Evolutionary conservation across 2,888 invertebrate species (phyloP).

Genomic region (Papilio gigon): DNA sequence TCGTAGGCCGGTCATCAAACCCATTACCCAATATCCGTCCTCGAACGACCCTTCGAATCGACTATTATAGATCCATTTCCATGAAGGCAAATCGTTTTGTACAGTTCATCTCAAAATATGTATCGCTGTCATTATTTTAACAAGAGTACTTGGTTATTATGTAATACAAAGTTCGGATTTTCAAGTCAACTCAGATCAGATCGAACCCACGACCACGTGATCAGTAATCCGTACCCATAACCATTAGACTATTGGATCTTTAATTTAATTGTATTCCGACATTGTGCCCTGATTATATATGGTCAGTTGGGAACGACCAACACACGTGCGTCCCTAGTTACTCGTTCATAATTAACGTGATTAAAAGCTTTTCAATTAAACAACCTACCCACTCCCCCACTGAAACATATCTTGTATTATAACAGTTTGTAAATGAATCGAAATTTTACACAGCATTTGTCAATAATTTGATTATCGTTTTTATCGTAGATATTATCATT

Average conservation of each 20-base stretch:
- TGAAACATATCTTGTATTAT: too few relatives aligned
- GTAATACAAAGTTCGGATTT: too few relatives aligned
- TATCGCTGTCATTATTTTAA: too few relatives aligned
- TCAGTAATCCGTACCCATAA: too few relatives aligned
- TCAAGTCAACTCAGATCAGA: too few relatives aligned
- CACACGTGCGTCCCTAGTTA: slow-evolving; percentile 10
- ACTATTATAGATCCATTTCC: slow-evolving; percentile 69
- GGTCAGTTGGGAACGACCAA: slow-evolving; percentile 24
- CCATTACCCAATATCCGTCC: slow-evolving; percentile 61
- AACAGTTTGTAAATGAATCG: too few relatives aligned
- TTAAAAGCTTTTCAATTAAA: slow-evolving; percentile 27
- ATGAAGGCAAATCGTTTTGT: slow-evolving; percentile 17
- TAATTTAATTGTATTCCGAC: background rate
- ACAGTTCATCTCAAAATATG: background rate
- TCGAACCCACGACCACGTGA: too few relatives aligned
- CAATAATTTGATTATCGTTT: background rate
- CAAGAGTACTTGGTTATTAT: too few relatives aligned
- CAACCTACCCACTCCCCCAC: too few relatives aligned
- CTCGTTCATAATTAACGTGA: slow-evolving; percentile 23
- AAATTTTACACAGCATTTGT: too few relatives aligned
- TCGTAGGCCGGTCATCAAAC: slow-evolving; percentile 38
- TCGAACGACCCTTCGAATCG: slow-evolving; percentile 60
- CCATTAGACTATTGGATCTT: too few relatives aligned
- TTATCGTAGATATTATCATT: background rate
- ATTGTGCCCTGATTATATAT: background rate